Base-by-base conservation (phyloP, 2,797 vertebrate species). In the Syngnathus acus region DNA sequence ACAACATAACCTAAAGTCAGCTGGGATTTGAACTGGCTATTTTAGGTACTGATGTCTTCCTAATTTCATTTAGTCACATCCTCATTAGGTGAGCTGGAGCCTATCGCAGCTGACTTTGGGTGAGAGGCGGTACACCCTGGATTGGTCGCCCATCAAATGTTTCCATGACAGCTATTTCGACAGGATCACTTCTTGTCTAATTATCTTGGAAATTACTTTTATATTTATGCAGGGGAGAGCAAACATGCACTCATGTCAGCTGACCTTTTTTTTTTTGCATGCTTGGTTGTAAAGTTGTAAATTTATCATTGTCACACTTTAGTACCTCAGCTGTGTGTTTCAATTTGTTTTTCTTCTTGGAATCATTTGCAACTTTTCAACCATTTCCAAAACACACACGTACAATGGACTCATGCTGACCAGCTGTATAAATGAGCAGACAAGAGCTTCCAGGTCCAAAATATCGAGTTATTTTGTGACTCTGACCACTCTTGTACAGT, bases 341-440 rank as follows among this genome's bases (percentile, higher is more conserved):
- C 48, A 16, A 17, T 43, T 10, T n/a, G 8, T 61, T 10, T 23
- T 43, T 39, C 6, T 39, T 2, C 39, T 61, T 0, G 21, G 8
- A 21, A n/a, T 9, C 8, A 81, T 73, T 77, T 81, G 45, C 74
- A 71, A 81, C 73, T 68, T 74, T 70, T 67, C 62, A 68, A 69
- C 75, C 19, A 32, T 42, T 55, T 65, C 21, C 9, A 54, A 66
- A 64, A 71, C 63, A 47, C 58, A 59, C 16, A 61, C 59, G 53
- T 16, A 69, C 19, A 62, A 10, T 53, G 3, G 37, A 66, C 65
- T 59, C 43, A 53, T 62, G 54, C 16, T 21, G 0, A 64, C 39
- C 42, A 42, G 5, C 62, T 64, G 47, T 64, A 50, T 13, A 64
- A 64, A 64, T 37, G 17, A 50, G 23, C 50, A 17, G 62, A 50